Percentiles rank a stretch among this genome's conserved stretches.
These are phyloP conservation scores for Cuculus canorus DNA, from an alignment of 2,797 vertebrate genomes.

Conservation along the genomic window DNA sequence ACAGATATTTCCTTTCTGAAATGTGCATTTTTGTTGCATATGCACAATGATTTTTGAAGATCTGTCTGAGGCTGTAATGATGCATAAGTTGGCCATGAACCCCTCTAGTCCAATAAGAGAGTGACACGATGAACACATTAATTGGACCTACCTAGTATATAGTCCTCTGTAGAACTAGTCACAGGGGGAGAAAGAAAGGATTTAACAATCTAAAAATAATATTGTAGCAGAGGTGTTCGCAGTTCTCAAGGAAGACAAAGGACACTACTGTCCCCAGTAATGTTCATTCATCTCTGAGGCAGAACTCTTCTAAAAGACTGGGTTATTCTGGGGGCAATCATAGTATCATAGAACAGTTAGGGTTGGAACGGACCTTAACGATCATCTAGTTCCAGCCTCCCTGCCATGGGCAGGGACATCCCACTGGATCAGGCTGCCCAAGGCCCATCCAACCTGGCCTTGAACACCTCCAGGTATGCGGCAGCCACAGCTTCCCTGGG, in stretches of 20 bases:
- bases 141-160: not conserved
- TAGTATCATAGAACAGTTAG: too few relatives aligned
- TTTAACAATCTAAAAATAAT: not conserved
- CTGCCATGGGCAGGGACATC: too few relatives aligned
- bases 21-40: not conserved
- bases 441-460: too few relatives aligned
- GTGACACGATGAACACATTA: not conserved
- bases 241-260: not conserved
- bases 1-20: not conserved
- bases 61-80: not conserved
- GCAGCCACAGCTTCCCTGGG: too few relatives aligned
- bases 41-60: not conserved
- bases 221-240: not conserved
- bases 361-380: too few relatives aligned
- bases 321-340: not conserved
- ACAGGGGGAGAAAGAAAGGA: not conserved
- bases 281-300: not conserved
- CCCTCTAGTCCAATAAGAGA: not conserved
- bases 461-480: too few relatives aligned
- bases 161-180: not conserved
- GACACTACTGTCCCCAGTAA: rapidly evolving
- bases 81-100: not conserved
- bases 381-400: too few relatives aligned
- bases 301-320: not conserved
- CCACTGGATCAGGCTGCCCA: too few relatives aligned